These are phyloP conservation scores for Eremophila alpestris DNA, from an alignment of 2,797 vertebrate species.

Conservation along the genomic window DNA sequence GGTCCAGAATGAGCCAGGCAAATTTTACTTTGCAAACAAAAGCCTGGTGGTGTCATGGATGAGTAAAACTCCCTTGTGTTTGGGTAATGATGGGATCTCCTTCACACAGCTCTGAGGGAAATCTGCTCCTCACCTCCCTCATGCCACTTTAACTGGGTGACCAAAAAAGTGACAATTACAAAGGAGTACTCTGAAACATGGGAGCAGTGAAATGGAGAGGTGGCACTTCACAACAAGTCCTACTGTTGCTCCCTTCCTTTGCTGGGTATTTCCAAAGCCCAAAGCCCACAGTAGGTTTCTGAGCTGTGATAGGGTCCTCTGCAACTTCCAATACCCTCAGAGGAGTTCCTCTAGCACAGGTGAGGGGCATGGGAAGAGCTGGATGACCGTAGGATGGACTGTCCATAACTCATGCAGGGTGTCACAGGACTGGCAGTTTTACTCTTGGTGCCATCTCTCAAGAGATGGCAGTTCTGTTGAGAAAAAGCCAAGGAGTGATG, in stretches of 20 bases:
- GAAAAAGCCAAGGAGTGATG: background rate
- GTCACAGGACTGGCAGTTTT: background rate
- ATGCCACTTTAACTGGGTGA: rapidly evolving
- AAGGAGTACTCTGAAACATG: background rate
- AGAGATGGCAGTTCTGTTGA: background rate
- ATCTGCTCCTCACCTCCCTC: background rate
- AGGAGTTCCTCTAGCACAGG: background rate
- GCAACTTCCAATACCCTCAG: background rate
- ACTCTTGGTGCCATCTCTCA: background rate
- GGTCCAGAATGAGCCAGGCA: background rate
- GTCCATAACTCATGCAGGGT: background rate
- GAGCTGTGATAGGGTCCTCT: background rate
- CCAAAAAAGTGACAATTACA: background rate
- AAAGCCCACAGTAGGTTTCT: background rate
- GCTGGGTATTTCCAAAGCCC: background rate
- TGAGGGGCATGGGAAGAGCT: background rate
- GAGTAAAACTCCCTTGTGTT: background rate
- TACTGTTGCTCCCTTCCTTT: rapidly evolving
- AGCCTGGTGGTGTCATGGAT: background rate
- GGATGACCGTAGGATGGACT: background rate
- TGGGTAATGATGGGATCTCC: background rate
- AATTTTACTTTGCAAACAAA: background rate
- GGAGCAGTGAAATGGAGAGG: background rate
- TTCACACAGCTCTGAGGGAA: background rate
- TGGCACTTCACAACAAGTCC: background rate